phyloP scores from a whole-genome alignment of 2,113 vertebrate genomes.

The Zapornia atra region DNA sequence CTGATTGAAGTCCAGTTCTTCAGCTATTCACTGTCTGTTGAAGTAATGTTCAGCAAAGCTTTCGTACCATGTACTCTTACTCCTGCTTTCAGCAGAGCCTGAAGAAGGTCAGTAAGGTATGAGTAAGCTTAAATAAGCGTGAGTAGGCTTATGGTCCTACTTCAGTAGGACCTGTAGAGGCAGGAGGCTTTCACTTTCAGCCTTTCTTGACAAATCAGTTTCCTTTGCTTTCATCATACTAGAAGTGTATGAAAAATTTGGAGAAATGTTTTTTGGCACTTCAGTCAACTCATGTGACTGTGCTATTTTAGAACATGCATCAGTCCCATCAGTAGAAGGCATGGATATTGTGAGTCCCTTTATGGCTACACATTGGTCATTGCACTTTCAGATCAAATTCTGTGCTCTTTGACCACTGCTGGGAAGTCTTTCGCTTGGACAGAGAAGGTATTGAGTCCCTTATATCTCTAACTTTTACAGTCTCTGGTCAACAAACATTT shows the following conservation, averaged over 20 bases:
- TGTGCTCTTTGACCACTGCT: background rate
- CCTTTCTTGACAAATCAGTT: background rate
- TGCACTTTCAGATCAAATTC: background rate
- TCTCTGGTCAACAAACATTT: background rate
- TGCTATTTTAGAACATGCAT: background rate
- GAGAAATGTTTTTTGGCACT: background rate
- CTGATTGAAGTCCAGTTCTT: background rate
- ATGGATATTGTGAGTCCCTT: background rate
- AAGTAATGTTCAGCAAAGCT: background rate
- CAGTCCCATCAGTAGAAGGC: background rate
- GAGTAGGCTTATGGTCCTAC: background rate
- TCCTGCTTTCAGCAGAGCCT: background rate
- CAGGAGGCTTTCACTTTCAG: background rate
- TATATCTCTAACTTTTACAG: background rate
- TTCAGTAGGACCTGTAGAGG: background rate
- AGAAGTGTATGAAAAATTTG: background rate
- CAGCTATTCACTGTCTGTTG: background rate
- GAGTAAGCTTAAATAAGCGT: too few relatives aligned
- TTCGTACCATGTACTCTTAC: background rate
- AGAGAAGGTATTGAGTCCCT: background rate
- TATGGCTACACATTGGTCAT: background rate
- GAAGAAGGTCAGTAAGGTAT: background rate
- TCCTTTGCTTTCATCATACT: background rate
- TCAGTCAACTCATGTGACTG: background rate
- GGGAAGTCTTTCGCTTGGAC: background rate